Percentiles rank a stretch among this genome's conserved stretches.
Conservation (phyloP, 1,140 invertebrate species). For the Triops cancriformis region DNA sequence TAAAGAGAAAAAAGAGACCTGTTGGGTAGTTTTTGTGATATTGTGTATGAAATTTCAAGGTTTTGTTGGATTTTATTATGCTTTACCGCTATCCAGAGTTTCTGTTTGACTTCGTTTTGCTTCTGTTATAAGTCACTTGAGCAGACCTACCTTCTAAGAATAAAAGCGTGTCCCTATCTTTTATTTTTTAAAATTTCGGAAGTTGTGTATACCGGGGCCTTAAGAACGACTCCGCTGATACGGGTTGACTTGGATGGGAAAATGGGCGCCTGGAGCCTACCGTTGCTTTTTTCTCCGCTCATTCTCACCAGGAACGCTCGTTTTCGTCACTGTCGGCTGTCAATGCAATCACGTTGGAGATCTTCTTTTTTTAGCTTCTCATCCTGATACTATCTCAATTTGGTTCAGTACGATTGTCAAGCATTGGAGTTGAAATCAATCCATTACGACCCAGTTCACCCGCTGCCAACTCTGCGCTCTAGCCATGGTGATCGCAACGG, state of each 20-base stretch:
- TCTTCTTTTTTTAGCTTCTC: neutral
- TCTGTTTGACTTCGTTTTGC: neutral
- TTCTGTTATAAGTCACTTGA: neutral
- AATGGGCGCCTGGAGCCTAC: neutral
- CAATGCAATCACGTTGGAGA: neutral
- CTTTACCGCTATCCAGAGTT: too few species aligned
- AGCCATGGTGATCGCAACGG: neutral
- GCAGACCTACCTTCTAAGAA: too few species aligned
- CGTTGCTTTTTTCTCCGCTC: neutral
- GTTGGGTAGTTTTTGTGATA: too few species aligned
- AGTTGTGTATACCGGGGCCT: too few species aligned
- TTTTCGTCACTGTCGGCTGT: neutral
- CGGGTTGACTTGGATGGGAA: neutral
- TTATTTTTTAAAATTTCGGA: too few species aligned
- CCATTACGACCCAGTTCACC: neutral
- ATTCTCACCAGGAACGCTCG: neutral
- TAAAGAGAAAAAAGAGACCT: too few species aligned
- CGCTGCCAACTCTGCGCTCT: neutral
- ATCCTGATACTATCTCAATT: constrained; percentile 6
- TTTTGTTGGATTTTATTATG: too few species aligned
- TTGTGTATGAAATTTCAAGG: too few species aligned
- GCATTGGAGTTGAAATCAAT: neutral
- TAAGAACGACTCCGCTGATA: too few species aligned
- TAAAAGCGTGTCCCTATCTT: too few species aligned
- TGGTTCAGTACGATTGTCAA: neutral